A percentile compares a stretch with the other conserved stretches of the same genome.
Conservation (phyloP, 2,888 invertebrate genomes). For the Andrena haemorrhoa region DNA sequence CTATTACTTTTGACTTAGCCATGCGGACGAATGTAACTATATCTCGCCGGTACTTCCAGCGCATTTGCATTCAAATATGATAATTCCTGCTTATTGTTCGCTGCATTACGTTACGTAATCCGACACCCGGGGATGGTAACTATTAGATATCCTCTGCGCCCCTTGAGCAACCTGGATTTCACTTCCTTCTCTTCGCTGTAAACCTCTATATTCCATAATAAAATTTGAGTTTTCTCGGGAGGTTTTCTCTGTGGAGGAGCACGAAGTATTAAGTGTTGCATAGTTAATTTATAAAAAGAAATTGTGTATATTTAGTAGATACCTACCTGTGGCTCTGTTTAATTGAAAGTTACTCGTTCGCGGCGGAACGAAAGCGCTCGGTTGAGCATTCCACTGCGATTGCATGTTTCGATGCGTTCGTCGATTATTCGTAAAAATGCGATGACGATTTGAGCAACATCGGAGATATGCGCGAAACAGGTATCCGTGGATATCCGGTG, state of each 20-base stretch:
- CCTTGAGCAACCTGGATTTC: background rate
- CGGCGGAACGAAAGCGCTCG: background rate
- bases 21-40: conserved; percentile 54
- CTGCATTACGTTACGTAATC: conserved; percentile 6
- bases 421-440: conserved; percentile 48
- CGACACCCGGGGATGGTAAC: background rate
- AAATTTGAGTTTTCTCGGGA: too few species aligned
- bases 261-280: background rate
- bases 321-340: background rate
- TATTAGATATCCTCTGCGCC: background rate
- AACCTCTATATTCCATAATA: background rate
- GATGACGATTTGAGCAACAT: conserved; percentile 62
- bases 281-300: background rate
- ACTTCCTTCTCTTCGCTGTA: background rate
- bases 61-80: conserved; percentile 43
- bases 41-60: background rate
- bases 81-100: background rate
- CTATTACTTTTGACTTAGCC: conserved; percentile 56
- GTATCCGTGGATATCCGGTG: conserved; percentile 40
- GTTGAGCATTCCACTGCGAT: conserved; percentile 21
- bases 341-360: conserved; percentile 7
- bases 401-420: conserved; percentile 41
- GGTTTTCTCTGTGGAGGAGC: background rate
- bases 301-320: background rate
- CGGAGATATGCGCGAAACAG: conserved; percentile 51